phyloP scores from a whole-genome alignment of 2,888 invertebrate species.

The Noctua pronuba region DNA sequence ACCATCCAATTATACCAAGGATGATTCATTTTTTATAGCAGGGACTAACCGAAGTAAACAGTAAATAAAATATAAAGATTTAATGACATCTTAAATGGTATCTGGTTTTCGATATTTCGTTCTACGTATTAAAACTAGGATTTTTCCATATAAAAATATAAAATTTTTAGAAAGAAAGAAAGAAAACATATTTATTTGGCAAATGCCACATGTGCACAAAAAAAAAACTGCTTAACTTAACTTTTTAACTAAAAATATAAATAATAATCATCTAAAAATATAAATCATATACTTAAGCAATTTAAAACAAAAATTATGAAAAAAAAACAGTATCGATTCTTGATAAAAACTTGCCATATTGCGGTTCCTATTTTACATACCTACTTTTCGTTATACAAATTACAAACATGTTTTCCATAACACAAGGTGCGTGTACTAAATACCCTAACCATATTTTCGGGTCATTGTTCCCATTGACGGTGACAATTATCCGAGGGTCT shows the following conservation, averaged over 20 bases:
- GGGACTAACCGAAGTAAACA: slow-evolving; percentile 64
- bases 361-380: neutral
- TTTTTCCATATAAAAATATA: too few species aligned
- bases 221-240: too few species aligned
- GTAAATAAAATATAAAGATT: slow-evolving; percentile 34
- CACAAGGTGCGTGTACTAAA: slow-evolving; percentile 50
- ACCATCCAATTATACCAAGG: slow-evolving; percentile 81
- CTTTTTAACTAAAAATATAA: too few species aligned
- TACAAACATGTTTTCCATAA: slow-evolving; percentile 53
- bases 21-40: slow-evolving; percentile 82
- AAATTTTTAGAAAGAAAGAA: too few species aligned
- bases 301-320: neutral
- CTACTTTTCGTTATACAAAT: slow-evolving; percentile 40
- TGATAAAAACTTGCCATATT: neutral
- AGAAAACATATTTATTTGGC: too few species aligned
- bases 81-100: slow-evolving; percentile 2
- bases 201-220: too few species aligned
- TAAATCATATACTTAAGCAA: too few species aligned
- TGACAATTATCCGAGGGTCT: slow-evolving; percentile 80
- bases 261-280: too few species aligned
- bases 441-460: slow-evolving; percentile 70
- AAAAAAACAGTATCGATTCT: neutral
- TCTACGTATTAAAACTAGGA: neutral
- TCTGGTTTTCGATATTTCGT: slow-evolving; percentile 1
- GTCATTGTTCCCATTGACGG: slow-evolving; percentile 77